Base-by-base conservation (phyloP, 1,140 invertebrate species). In the Drosophila insularis region DNA sequence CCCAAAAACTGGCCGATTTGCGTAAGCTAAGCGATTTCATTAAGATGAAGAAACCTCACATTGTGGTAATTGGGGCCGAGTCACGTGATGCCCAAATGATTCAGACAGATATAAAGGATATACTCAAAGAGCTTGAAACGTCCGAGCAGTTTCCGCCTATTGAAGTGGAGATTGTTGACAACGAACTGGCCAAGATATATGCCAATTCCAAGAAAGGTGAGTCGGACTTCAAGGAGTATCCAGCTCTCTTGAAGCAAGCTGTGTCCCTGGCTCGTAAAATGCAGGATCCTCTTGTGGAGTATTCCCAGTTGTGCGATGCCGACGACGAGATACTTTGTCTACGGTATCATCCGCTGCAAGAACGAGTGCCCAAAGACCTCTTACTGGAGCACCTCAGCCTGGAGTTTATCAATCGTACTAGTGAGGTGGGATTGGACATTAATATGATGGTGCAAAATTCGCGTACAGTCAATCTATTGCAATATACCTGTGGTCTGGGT, bases 371-470 rank as follows among this genome's bases (percentile, higher is more conserved):
- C 0, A 97, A 97, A 87, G 98, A 99, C 54, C 96, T 98, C 62
- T 91, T 99, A 14, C 78, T 98, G 1, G 96, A 98, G 84, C 95
- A 96, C 10, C 93, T 99, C 1, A 96, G 97, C 71, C 89, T 97
- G 17, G 98, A 99, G 93, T 99, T 99, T 92, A 97, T 99, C 0
- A 96, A 96, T 86, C 94, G 97, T 61, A 97, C 98, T 0, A 99
- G 99, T 92, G 98, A 99, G 93, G 98, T 99, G 6, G 99, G 99
- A n/a, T 98, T 99, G 0, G 99, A 99, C 91, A 95, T 99, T 4
- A 99, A 99, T 91, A 93, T 96, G 81, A 96, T 97, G 13, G 95
- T 99, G 1, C 94, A 97, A 63, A 97, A 97, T 62, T 94, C 96
- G 0, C 96, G 99, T 74, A 97, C 97, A 1, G 94, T 96, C 0